A percentile compares a stretch with the other conserved stretches of the same genome.
Evolutionary conservation across 1,140 invertebrate species (phyloP).

Genomic region (Drosophila obscura): DNA sequence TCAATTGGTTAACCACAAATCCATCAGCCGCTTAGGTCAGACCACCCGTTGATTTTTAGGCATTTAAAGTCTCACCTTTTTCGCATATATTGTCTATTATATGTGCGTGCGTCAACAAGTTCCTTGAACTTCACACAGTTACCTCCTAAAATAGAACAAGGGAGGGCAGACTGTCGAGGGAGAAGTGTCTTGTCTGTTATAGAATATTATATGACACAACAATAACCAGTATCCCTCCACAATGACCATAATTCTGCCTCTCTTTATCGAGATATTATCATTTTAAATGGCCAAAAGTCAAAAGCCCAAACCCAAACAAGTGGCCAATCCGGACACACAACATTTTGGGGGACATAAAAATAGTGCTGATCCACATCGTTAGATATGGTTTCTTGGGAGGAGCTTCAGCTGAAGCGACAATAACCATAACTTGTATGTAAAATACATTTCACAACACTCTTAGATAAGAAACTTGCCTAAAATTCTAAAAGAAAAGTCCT

Average conservation of each 20-base stretch:
- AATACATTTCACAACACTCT: constrained; percentile 58
- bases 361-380: constrained; percentile 58
- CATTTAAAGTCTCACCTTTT: constrained; percentile 28
- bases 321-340: constrained; percentile 53
- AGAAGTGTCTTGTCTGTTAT: constrained; percentile 42
- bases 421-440: constrained; percentile 63
- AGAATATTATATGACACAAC: constrained; percentile 47
- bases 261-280: constrained; percentile 62
- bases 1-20: neutral
- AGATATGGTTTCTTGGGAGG: constrained; percentile 27
- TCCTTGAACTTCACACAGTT: constrained; percentile 71
- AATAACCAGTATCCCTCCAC: constrained; percentile 38
- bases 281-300: constrained; percentile 50
- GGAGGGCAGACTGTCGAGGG: constrained; percentile 1
- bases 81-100: constrained; percentile 22
- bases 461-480: constrained; percentile 35
- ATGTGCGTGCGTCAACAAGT: constrained; percentile 55
- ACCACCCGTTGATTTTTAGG: constrained; percentile 15
- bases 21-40: constrained; percentile 1
- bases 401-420: constrained; percentile 21
- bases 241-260: constrained; percentile 34
- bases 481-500: constrained; percentile 60
- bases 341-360: constrained; percentile 48
- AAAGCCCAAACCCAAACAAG: constrained; percentile 4
- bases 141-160: constrained; percentile 37